These are phyloP conservation scores for Cataglyphis hispanica DNA, from an alignment of 1,140 invertebrate genomes.

Conservation along the genomic window DNA sequence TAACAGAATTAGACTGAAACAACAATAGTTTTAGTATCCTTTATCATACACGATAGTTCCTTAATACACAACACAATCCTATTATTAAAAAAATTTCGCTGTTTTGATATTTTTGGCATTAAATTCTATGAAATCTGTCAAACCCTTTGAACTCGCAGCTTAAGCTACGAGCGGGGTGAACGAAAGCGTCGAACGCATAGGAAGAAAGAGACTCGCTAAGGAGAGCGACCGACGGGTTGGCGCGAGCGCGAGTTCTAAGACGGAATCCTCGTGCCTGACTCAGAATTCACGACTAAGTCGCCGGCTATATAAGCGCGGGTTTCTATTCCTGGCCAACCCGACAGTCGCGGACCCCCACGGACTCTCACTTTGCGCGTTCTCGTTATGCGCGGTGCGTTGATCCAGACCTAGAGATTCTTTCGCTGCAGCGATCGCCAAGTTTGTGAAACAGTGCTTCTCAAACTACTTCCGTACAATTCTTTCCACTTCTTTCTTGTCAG, in stretches of 20 bases:
- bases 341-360: conserved; percentile 77
- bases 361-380: conserved; percentile 64
- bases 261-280: conserved; percentile 74
- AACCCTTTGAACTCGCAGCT: conserved; percentile 55
- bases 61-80: background rate
- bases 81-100: background rate
- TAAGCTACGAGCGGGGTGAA: conserved; percentile 47
- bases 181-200: conserved; percentile 42
- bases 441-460: conserved; percentile 25
- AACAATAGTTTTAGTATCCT: too few species aligned
- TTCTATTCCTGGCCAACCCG: conserved; percentile 77
- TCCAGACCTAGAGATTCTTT: conserved; percentile 44
- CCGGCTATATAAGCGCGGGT: conserved; percentile 67
- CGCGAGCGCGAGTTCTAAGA: conserved; percentile 64
- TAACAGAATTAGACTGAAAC: too few species aligned
- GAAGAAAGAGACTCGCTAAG: conserved; percentile 63
- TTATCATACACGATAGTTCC: background rate
- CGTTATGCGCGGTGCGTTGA: conserved; percentile 33
- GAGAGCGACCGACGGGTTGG: conserved; percentile 51
- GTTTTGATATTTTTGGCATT: background rate
- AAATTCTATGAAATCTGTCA: conserved; percentile 9
- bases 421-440: conserved; percentile 2
- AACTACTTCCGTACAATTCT: background rate
- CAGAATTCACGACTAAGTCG: conserved; percentile 68
- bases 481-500: background rate